phyloP scores from a whole-genome alignment of 2,888 invertebrate species.

The Archips xylosteana region DNA sequence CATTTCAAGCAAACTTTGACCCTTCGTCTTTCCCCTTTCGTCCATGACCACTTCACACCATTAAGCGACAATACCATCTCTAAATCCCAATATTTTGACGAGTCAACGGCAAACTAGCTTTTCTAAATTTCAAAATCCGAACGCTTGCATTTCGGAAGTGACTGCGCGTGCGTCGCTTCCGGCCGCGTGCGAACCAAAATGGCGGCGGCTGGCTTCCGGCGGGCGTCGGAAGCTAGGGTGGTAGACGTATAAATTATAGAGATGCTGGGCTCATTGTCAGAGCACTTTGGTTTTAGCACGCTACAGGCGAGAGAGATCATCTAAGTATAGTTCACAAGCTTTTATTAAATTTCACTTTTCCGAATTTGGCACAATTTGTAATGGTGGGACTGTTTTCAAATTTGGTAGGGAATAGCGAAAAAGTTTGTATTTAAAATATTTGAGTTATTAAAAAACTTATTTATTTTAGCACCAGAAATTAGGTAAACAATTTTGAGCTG shows the following conservation, averaged over 20 bases:
- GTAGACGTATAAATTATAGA: conserved; percentile 76
- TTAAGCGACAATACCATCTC: conserved; percentile 40
- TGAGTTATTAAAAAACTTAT: no score
- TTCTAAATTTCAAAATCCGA: conserved; percentile 62
- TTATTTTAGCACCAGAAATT: no score
- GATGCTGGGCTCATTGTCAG: conserved; percentile 70
- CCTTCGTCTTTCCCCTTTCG: background rate
- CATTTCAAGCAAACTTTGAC: background rate
- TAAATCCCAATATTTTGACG: conserved; percentile 51
- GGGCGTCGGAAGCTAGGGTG: conserved; percentile 72
- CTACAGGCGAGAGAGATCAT: no score
- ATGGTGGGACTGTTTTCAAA: no score
- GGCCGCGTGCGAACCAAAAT: conserved; percentile 83
- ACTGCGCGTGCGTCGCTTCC: conserved; percentile 80
- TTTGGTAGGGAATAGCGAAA: no score
- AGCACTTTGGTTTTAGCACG: conserved; percentile 1
- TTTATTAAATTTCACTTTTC: no score
- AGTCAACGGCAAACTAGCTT: conserved; percentile 48
- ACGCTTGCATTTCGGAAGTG: conserved; percentile 74
- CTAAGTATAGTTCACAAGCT: background rate
- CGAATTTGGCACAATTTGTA: no score
- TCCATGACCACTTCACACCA: conserved; percentile 30
- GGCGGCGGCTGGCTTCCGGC: conserved; percentile 80
- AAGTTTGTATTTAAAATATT: no score
- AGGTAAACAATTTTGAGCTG: no score